Evolutionary conservation across 1,140 invertebrate species (phyloP), one percentile per base, ranked within the genome.

Genomic region (Eupristina koningsbergeri): DNA sequence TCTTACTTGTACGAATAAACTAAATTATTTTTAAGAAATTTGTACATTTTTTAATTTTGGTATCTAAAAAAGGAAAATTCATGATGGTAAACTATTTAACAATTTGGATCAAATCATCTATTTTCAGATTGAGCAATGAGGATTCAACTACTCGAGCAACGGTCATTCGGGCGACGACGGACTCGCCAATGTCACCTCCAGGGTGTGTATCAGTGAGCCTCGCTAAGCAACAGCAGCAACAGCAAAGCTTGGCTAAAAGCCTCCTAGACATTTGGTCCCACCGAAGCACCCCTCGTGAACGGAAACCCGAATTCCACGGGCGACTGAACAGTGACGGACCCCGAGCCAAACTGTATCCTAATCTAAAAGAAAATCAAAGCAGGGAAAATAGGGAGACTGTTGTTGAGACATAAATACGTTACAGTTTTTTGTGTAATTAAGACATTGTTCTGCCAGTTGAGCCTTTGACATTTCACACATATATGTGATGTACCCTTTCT

Each of bases 121-220:
- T 84, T 82, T 63, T 13, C 45, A 92, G 91, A 0, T 85, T 91
- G 9, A 86, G 89, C 26, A 93, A 93, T 78, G 92, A 92, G 50
- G 92, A 93, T n/a, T 89, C 90, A 63, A 92, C 92, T 77, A 88
- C 94, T 88, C 91, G 95, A 64, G 95, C 94, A 0, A 95, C 94
- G 67, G 96, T 96, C 0, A 96, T 97, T 78, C 92, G 96, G 75
- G 95, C 96, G 1, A 96, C 96, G 1, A 96, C 96, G 0, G 96
- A 97, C 88, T 96, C 96, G 0, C 96, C 96, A 0, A 95, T 97
- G 91, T 96, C 95, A 1, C 95, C 96, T 0, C 95, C 96, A 11
- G 92, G 89, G 84, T 92, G 87, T 88, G 89, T 89, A 89, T 90
- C 83, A 85, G 91, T 63, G 13, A 85, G 84, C 86, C 85, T 87